A percentile compares a stretch with the other conserved stretches of the same genome.
Evolutionary conservation across 2,113 vertebrate genomes (phyloP).

Genomic region (Microcebus tavaratra): DNA sequence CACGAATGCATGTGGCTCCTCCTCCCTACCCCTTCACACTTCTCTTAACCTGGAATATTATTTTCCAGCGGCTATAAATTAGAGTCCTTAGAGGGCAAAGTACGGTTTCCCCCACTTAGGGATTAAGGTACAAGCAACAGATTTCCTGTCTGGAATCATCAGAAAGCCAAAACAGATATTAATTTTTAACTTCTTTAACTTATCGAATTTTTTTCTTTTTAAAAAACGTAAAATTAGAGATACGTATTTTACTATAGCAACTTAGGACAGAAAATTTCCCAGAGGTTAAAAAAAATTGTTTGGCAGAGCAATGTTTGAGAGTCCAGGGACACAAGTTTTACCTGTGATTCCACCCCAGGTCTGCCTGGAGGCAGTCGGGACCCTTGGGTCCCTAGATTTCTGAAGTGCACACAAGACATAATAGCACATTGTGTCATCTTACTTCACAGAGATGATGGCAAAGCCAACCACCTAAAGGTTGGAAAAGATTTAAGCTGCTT

Average conservation of each 20-base stretch:
- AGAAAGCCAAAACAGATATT: conserved; percentile 14
- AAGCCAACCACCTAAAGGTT: background rate
- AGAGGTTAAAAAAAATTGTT: background rate
- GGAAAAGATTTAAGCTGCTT: background rate
- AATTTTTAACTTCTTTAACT: conserved; percentile 28
- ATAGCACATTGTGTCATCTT: background rate
- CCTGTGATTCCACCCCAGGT: background rate
- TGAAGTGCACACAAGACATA: background rate
- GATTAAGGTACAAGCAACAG: conserved; percentile 31
- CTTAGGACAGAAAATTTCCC: conserved; percentile 12
- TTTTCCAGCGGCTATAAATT: conserved; percentile 40
- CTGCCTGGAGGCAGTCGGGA: background rate
- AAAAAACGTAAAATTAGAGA: conserved; percentile 8
- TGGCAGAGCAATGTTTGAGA: background rate
- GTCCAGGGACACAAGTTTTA: background rate
- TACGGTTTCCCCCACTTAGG: background rate
- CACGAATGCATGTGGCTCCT: background rate
- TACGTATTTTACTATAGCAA: conserved; percentile 49
- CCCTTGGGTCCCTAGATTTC: background rate
- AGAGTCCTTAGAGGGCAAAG: background rate
- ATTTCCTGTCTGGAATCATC: conserved; percentile 57
- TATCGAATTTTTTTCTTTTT: background rate
- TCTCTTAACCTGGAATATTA: conserved; percentile 45
- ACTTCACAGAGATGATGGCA: background rate
- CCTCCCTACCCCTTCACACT: background rate